phyloP scores from a whole-genome alignment of 1,140 invertebrate species.

The Drosophila guanche region DNA sequence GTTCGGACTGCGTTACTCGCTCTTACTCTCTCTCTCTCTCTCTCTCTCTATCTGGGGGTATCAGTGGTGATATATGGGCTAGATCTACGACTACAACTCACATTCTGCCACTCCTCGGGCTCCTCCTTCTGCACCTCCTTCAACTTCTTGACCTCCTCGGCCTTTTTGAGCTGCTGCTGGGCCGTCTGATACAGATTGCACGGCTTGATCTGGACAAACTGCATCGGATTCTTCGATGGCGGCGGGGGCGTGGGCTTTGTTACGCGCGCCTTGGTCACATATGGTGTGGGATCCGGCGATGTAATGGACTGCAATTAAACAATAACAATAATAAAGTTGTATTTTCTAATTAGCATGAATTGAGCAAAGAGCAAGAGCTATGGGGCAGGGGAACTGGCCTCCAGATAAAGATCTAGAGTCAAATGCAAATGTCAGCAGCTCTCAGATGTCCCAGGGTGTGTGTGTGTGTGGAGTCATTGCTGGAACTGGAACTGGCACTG shows the following conservation, averaged over 20 bases:
- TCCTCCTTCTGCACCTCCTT: conserved; percentile 90
- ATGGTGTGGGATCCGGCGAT: conserved; percentile 79
- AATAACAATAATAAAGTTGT: conserved; percentile 38
- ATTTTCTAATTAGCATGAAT: conserved; percentile 65
- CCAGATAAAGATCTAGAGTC: conserved; percentile 30
- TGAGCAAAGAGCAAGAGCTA: conserved; percentile 39
- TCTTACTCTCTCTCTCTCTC: conserved; percentile 15
- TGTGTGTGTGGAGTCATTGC: conserved; percentile 50
- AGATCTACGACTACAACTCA: conserved; percentile 84
- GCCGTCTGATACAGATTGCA: conserved; percentile 92
- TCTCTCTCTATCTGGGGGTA: neutral
- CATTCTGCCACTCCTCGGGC: conserved; percentile 96
- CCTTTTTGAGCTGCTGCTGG: conserved; percentile 92
- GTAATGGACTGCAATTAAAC: conserved; percentile 72
- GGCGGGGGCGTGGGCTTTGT: conserved; percentile 88
- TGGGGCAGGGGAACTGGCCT: neutral
- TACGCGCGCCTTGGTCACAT: conserved; percentile 83
- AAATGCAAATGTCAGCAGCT: conserved; percentile 55
- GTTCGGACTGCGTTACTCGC: conserved; percentile 13
- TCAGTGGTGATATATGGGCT: conserved; percentile 13
- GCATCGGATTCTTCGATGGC: conserved; percentile 92
- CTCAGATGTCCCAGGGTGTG: conserved; percentile 45
- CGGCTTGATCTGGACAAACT: conserved; percentile 95
- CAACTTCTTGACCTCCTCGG: conserved; percentile 92
- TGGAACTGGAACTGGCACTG: neutral